Evolutionary conservation across 2,888 invertebrate genomes (phyloP).

Genomic region (Byasa hedistus): DNA sequence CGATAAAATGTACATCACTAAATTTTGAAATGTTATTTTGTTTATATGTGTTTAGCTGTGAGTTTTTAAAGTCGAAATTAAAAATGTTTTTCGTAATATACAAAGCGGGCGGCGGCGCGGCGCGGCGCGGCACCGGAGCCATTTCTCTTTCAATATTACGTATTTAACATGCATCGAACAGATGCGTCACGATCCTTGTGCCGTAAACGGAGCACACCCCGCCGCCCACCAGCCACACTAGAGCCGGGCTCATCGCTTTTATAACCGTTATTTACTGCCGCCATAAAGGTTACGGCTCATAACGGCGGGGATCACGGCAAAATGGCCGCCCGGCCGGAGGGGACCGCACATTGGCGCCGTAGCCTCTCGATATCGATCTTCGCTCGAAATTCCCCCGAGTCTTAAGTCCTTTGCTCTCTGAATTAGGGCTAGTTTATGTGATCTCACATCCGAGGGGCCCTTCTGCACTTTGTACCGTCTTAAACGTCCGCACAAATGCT

Average conservation of each 20-base stretch:
- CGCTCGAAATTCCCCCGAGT: conserved; percentile 68
- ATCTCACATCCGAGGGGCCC: conserved; percentile 35
- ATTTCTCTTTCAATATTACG: conserved; percentile 49
- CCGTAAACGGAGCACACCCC: conserved; percentile 69
- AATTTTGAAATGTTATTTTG: too few species aligned
- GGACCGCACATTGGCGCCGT: conserved; percentile 69
- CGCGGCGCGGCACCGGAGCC: conserved; percentile 3
- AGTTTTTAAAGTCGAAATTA: too few species aligned
- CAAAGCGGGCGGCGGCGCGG: neutral
- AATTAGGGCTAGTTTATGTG: conserved; percentile 72
- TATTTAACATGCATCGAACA: conserved; percentile 70
- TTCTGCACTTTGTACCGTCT: conserved; percentile 35
- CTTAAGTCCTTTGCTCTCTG: conserved; percentile 60
- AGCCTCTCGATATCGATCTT: conserved; percentile 76
- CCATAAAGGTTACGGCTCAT: conserved; percentile 49
- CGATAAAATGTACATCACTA: too few species aligned
- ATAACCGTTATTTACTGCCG: conserved; percentile 44
- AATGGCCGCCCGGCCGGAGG: conserved; percentile 51
- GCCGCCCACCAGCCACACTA: conserved; percentile 49
- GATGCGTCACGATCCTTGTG: conserved; percentile 71
- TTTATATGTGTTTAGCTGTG: too few species aligned
- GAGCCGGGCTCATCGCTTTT: conserved; percentile 38
- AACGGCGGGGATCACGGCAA: conserved; percentile 55
- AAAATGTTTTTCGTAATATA: too few species aligned
- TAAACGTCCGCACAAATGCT: conserved; percentile 9